Evolutionary conservation across 2,797 vertebrate genomes (phyloP).

Genomic region (Schizothorax lantsangensis): DNA sequence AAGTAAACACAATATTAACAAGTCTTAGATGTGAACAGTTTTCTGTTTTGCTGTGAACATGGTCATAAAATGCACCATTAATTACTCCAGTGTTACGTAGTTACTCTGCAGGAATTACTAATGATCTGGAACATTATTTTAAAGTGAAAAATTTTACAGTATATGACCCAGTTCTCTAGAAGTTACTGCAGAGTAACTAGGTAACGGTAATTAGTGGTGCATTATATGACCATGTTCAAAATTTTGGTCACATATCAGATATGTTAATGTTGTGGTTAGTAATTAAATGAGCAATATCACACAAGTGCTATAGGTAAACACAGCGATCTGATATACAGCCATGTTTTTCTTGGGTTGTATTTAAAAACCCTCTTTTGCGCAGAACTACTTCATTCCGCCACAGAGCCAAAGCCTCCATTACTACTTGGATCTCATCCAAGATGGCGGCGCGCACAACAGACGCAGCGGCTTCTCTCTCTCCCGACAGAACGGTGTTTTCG

Average conservation of each 20-base stretch:
- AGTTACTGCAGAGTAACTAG: not conserved
- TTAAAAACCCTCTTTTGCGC: not conserved
- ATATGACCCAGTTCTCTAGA: not conserved
- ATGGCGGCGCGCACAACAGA: too few relatives aligned
- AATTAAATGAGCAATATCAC: not conserved
- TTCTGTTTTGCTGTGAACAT: too few relatives aligned
- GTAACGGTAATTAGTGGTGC: not conserved
- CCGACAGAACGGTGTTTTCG: too few relatives aligned
- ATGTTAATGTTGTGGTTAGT: not conserved
- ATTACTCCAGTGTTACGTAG: too few relatives aligned
- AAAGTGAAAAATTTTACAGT: not conserved
- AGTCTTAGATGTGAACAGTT: too few relatives aligned
- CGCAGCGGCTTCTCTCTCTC: too few relatives aligned
- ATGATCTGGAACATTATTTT: too few relatives aligned
- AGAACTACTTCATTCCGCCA: not conserved
- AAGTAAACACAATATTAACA: too few relatives aligned
- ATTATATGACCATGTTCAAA: not conserved
- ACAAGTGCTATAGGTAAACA: not conserved
- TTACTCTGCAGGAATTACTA: too few relatives aligned
- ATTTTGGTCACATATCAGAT: not conserved
- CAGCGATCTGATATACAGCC: not conserved
- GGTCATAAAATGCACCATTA: too few relatives aligned
- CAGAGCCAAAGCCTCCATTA: not conserved
- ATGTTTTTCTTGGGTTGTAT: not conserved
- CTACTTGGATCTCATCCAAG: too few relatives aligned